Conservation (phyloP, 2,113 vertebrate genomes). For the Dipodomys spectabilis region DNA sequence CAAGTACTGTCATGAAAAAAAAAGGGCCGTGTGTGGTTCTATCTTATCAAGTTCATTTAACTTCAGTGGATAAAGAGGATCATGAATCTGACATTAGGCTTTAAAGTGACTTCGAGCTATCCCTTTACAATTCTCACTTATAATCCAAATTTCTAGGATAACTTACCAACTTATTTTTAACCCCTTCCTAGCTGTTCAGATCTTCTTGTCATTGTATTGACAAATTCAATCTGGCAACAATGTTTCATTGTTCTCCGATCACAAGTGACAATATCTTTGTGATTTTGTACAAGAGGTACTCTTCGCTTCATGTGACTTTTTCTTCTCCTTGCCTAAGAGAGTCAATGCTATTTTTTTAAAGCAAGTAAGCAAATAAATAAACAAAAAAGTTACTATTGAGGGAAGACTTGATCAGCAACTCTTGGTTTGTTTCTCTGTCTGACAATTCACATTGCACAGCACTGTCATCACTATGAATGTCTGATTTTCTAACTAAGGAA, state of each 20-base stretch:
- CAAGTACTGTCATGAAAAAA: not conserved
- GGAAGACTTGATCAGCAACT: no score
- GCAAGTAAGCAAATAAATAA: no score
- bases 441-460: accelerated
- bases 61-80: not conserved
- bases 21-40: not conserved
- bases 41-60: not conserved
- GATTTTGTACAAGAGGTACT: not conserved
- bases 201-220: not conserved
- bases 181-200: not conserved
- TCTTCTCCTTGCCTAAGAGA: not conserved
- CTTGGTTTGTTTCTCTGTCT: not conserved
- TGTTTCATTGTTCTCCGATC: not conserved
- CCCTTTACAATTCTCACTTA: not conserved
- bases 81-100: not conserved
- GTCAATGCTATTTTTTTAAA: not conserved
- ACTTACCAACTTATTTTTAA: not conserved
- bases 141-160: not conserved
- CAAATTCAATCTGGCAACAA: not conserved
- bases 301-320: not conserved
- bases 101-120: not conserved
- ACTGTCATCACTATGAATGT: not conserved
- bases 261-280: not conserved
- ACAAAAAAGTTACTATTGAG: no score
- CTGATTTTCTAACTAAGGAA: not conserved